phyloP scores from a whole-genome alignment of 2,888 invertebrate species.

The Pedicia rivosa region DNA sequence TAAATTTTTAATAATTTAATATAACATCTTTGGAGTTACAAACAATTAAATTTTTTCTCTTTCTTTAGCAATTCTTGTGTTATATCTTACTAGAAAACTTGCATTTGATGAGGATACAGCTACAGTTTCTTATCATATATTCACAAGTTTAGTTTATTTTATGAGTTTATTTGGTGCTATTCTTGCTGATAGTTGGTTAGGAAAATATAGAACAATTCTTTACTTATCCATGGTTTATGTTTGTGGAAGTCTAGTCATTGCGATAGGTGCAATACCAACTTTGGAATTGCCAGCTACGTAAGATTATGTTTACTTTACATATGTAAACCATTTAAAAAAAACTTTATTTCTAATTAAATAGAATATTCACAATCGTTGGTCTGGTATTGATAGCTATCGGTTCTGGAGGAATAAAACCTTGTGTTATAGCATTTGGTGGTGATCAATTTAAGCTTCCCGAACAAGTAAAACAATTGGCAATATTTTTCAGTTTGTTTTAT shows the following conservation, averaged over 20 bases:
- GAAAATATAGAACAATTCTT: constrained; percentile 60
- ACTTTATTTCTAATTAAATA: not conserved
- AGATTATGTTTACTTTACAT: constrained; percentile 8
- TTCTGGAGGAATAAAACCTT: constrained; percentile 72
- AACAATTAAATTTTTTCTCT: not conserved
- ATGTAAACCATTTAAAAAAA: not conserved
- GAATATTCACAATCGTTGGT: constrained; percentile 43
- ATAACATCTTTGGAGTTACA: not conserved
- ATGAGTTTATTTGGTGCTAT: constrained; percentile 65
- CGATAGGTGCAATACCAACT: constrained; percentile 39
- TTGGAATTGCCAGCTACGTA: constrained; percentile 34
- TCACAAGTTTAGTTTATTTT: constrained; percentile 57
- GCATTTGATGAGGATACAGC: constrained; percentile 43
- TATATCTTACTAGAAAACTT: constrained; percentile 53
- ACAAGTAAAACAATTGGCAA: constrained; percentile 44
- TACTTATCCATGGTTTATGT: constrained; percentile 58
- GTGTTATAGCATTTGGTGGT: constrained; percentile 67
- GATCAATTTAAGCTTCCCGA: constrained; percentile 54
- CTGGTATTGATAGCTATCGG: constrained; percentile 54
- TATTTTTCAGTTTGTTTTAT: constrained; percentile 65
- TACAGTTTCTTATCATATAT: constrained; percentile 58
- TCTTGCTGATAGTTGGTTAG: constrained; percentile 61
- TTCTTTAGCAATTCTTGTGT: constrained; percentile 50
- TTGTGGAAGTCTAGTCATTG: constrained; percentile 47
- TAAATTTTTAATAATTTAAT: not conserved